Conservation (phyloP, 2,113 vertebrate species). For the Gavia stellata region DNA sequence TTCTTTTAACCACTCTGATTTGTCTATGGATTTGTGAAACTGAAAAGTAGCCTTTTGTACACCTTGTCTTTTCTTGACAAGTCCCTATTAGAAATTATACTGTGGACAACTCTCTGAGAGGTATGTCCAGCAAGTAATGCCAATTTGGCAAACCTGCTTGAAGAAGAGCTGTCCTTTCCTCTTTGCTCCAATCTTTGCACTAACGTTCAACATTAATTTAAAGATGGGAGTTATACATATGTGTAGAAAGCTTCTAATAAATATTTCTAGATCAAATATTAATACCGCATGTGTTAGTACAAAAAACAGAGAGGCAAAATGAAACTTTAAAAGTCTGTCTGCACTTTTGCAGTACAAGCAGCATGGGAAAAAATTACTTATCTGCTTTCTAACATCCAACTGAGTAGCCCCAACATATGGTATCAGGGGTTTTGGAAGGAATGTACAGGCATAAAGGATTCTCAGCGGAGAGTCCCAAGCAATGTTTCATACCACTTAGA, state of each 20-base stretch:
- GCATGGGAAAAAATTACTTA: background rate
- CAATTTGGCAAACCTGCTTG: background rate
- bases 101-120: background rate
- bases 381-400: background rate
- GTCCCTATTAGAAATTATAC: background rate
- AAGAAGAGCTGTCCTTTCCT: background rate
- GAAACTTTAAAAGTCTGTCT: background rate
- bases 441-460: background rate
- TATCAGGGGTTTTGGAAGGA: background rate
- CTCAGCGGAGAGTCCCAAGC: background rate
- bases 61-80: background rate
- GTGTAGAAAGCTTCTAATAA: background rate
- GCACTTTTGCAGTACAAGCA: background rate
- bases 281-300: background rate
- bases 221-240: background rate
- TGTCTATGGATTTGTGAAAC: background rate
- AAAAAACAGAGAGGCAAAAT: background rate
- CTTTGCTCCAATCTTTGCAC: background rate
- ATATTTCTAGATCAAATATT: conserved; percentile 10
- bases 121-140: background rate
- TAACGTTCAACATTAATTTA: background rate
- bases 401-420: background rate
- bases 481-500: background rate
- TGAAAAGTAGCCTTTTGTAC: background rate
- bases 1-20: background rate